Base-by-base conservation (phyloP, 2,888 invertebrate species). In the Gnatocerus cornutus region DNA sequence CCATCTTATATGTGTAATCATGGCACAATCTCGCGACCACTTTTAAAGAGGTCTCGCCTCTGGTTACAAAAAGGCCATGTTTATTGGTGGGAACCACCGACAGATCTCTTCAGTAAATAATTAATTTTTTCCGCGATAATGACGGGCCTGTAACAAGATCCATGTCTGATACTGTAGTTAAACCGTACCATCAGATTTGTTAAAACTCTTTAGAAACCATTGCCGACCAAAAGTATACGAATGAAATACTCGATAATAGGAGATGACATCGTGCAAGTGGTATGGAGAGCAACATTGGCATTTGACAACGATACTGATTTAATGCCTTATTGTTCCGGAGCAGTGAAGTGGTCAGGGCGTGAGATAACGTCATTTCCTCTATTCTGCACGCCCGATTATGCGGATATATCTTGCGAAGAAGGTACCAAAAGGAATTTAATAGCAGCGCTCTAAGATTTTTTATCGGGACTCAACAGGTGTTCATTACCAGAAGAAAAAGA, bases 331-430 rank as follows among this genome's bases (percentile, higher is more conserved):
- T 84, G 84, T 84, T 83, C 80, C 77, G 78, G 78, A 71, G 79
- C 83, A 84, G 72, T 81, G 79, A 80, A 82, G 82, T 83, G 83
- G 78, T 77, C 76, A 82, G 82, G 83, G 83, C 82, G 83, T 80
- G 82, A 78, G 80, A 81, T 79, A 75, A 78, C 81, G 82, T 81
- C 81, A 81, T 81, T 82, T 83, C 83, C 83, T 81, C 74, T 74
- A 76, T 79, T 79, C 76, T 79, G 80, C 79, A 79, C 76, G 77
- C 76, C 77, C 73, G 77, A 66, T 55, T 66, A 66, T 66, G 56
- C 66, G 41, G 65, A 65, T 66, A 55, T 9, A 30, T 52, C 50
- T 46, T 52, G 69, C 65, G 61, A 67, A 48, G 43, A 67, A 37
- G 52, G 39, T 50, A 41, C 62, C 53, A 52, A 63, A 53, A 63